Percentiles rank a stretch among this genome's conserved stretches.
phyloP scores from a whole-genome alignment of 2,113 vertebrate genomes.

The Pluvialis apricaria region DNA sequence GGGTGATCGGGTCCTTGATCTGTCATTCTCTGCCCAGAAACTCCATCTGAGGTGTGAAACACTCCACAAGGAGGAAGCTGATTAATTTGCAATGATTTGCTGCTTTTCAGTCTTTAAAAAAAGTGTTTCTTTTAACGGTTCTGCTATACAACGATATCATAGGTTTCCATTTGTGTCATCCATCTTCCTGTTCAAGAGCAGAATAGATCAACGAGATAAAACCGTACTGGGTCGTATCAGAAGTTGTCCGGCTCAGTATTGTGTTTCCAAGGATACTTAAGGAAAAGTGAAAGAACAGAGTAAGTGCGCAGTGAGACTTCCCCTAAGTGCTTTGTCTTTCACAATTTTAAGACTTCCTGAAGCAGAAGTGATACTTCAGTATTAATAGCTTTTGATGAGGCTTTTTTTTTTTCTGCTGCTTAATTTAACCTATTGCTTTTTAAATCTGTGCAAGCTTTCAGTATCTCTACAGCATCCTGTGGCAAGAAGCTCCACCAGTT shows the following conservation, averaged over 20 bases:
- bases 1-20: neutral
- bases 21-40: neutral
- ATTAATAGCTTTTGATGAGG: neutral
- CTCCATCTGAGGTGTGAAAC: neutral
- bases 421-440: neutral
- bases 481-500: neutral
- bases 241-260: neutral
- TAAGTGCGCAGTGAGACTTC: neutral
- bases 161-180: neutral
- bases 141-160: neutral
- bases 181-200: too few relatives aligned
- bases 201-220: too few relatives aligned
- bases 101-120: neutral
- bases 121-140: neutral
- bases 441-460: neutral
- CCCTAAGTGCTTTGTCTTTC: neutral
- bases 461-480: neutral
- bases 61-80: neutral
- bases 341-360: neutral
- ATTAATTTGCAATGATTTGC: neutral
- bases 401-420: neutral
- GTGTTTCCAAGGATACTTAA: neutral
- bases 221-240: neutral
- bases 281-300: neutral
- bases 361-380: neutral